Percentiles rank a stretch among this genome's conserved stretches.
Conservation (phyloP, 2,888 invertebrate species). For the Heliconius ethilla region DNA sequence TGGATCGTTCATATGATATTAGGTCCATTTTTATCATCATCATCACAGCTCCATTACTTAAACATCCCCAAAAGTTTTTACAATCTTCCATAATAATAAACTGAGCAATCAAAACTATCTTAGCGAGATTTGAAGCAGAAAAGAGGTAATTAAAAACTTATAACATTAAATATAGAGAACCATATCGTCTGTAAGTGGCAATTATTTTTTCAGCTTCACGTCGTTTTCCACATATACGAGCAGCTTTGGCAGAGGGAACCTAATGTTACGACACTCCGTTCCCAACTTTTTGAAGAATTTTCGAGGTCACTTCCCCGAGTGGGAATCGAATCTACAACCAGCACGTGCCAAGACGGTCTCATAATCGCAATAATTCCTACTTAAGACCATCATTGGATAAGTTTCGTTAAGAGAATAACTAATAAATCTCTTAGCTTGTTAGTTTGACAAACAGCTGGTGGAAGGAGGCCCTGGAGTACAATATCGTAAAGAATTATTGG, state of each 20-base stretch:
- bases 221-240: no score
- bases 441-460: conserved; percentile 51
- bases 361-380: conserved; percentile 36
- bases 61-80: background rate
- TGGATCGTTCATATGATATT: no score
- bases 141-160: conserved; percentile 16
- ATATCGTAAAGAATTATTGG: conserved; percentile 49
- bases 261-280: no score
- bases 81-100: background rate
- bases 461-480: conserved; percentile 49
- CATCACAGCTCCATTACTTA: background rate
- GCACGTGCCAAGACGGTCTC: background rate
- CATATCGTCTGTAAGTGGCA: conserved; percentile 27
- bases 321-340: no score
- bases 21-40: background rate
- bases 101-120: conserved; percentile 3
- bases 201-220: background rate
- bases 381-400: conserved; percentile 40
- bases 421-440: conserved; percentile 48
- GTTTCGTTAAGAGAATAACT: conserved; percentile 37
- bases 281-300: no score
- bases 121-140: conserved; percentile 1
- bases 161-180: conserved; percentile 26
- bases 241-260: no score
- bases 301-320: no score